A percentile compares a stretch with the other conserved stretches of the same genome.
Evolutionary conservation across 1,140 invertebrate species (phyloP).

Genomic region (Aphis craccivora): DNA sequence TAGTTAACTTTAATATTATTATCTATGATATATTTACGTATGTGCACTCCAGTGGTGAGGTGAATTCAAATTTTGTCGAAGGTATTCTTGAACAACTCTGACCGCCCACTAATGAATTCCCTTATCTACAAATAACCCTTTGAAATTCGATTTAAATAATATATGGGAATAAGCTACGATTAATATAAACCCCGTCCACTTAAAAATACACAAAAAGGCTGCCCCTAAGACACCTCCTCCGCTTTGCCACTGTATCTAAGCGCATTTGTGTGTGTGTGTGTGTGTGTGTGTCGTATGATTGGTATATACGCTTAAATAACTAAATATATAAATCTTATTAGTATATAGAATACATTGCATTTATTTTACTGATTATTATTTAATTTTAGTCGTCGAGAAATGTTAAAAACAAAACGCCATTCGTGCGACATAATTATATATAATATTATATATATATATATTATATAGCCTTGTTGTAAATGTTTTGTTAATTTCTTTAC

Average conservation of each 20-base stretch:
- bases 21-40: not conserved
- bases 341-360: not conserved
- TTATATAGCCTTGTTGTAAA: not conserved
- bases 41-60: not conserved
- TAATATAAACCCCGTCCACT: too few species aligned
- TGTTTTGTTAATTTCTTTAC: slow-evolving; percentile 31
- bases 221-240: not conserved
- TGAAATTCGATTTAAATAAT: too few species aligned
- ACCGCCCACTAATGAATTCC: not conserved
- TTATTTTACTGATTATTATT: slow-evolving; percentile 28
- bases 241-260: not conserved
- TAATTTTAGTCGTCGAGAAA: slow-evolving; percentile 13
- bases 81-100: not conserved
- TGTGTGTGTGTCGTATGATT: not conserved
- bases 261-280: too few species aligned
- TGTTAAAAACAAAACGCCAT: not conserved
- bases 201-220: not conserved
- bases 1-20: not conserved
- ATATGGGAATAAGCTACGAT: too few species aligned
- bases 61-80: not conserved
- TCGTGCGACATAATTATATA: not conserved
- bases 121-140: not conserved
- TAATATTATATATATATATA: too few species aligned
- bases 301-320: not conserved
- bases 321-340: slow-evolving; percentile 4